Evolutionary conservation across 1,140 invertebrate species (phyloP).

Genomic region (silkworm (Bombyx mori)): DNA sequence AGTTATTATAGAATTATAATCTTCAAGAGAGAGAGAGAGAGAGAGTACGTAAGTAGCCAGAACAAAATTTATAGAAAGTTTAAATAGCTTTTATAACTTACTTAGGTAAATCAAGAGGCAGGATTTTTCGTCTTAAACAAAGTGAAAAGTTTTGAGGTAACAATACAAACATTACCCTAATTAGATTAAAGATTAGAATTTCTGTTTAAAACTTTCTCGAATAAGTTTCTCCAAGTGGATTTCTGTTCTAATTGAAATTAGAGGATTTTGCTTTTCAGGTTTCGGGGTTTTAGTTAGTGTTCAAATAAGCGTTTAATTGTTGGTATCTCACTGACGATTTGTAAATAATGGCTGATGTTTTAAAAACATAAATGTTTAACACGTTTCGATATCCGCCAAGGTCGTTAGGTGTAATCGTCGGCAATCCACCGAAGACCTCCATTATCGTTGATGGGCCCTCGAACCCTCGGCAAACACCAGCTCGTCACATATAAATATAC

Average conservation of each 20-base stretch:
- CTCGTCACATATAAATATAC: constrained; percentile 38
- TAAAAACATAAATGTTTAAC: background rate
- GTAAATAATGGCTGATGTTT: too few relatives aligned
- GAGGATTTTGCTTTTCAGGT: too few relatives aligned
- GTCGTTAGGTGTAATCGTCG: constrained; percentile 43
- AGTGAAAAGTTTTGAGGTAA: constrained; percentile 1
- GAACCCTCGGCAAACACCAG: constrained; percentile 27
- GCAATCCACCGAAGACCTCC: constrained; percentile 35
- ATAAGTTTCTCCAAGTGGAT: too few relatives aligned
- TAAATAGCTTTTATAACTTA: constrained; percentile 19
- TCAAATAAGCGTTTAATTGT: too few relatives aligned
- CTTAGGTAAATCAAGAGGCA: constrained; percentile 5
- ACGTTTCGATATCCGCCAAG: constrained; percentile 27
- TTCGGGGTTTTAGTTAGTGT: too few relatives aligned
- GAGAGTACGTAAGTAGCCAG: constrained; percentile 6
- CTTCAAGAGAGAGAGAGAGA: background rate
- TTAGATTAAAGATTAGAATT: background rate
- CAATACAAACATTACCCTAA: constrained; percentile 3
- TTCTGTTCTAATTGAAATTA: too few relatives aligned
- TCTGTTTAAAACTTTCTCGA: too few relatives aligned
- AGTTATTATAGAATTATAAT: constrained; percentile 4
- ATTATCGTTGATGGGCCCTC: constrained; percentile 44
- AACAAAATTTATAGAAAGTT: constrained; percentile 17
- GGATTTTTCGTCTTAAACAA: constrained; percentile 9
- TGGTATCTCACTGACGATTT: too few relatives aligned